These are phyloP conservation scores for Crepidodera aurea DNA, from an alignment of 2,888 invertebrate species.

Conservation along the genomic window DNA sequence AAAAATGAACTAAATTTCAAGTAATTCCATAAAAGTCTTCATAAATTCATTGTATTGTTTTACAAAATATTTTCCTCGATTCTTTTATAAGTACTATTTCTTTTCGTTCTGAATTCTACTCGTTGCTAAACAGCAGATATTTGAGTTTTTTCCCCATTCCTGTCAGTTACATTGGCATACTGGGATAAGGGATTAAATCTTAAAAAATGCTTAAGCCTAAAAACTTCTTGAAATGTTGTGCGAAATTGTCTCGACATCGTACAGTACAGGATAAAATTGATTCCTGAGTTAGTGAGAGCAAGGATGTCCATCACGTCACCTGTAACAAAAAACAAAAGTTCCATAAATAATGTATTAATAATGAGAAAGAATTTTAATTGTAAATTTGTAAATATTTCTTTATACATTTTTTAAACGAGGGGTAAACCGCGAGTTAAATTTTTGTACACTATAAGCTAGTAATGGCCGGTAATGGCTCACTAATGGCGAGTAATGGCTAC, in stretches of 20 bases:
- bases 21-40: no score
- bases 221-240: conserved; percentile 78
- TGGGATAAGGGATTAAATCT: conserved; percentile 38
- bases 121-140: conserved; percentile 41
- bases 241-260: conserved; percentile 94
- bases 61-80: not conserved
- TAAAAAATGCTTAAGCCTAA: conserved; percentile 62
- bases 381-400: no score
- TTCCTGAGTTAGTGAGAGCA: conserved; percentile 91
- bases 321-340: conserved; percentile 58
- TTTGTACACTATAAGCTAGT: no score
- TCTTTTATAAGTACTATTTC: not conserved
- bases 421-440: no score
- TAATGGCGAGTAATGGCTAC: no score
- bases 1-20: no score
- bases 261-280: conserved; percentile 95
- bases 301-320: conserved; percentile 90
- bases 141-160: conserved; percentile 43
- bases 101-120: not conserved
- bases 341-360: no score
- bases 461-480: no score
- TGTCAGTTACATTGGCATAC: conserved; percentile 38
- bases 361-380: no score
- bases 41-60: no score
- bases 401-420: no score